phyloP scores from a whole-genome alignment of 2,797 vertebrate genomes.

The Selene dorsalis region DNA sequence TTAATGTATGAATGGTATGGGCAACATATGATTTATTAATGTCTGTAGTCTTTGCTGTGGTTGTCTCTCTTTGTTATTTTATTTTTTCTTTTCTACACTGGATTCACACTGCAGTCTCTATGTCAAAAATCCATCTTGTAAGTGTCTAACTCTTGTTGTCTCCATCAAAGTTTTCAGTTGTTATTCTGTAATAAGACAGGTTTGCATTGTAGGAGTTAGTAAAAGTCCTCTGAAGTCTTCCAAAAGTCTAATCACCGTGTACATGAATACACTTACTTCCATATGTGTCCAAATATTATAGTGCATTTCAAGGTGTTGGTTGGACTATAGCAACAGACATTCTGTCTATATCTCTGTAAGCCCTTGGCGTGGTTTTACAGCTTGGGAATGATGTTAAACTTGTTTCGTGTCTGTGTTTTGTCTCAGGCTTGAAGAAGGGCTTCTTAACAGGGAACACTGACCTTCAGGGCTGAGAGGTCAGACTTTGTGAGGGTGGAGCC shows the following conservation, averaged over 20 bases:
- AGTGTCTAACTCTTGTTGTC: neutral
- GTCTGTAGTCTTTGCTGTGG: neutral
- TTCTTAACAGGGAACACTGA: constrained; percentile 19
- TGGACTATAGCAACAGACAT: neutral
- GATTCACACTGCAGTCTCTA: neutral
- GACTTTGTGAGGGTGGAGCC: constrained; percentile 45
- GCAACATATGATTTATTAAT: neutral
- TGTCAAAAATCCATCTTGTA: constrained; percentile 18
- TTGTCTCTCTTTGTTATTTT: neutral
- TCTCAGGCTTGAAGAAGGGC: constrained; percentile 49
- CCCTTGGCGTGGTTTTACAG: constrained; percentile 34
- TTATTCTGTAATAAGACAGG: neutral
- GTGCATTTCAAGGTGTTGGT: neutral
- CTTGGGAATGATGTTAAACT: constrained; percentile 71
- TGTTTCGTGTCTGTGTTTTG: constrained; percentile 52
- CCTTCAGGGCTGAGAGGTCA: constrained; percentile 53
- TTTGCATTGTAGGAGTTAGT: no score
- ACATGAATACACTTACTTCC: neutral
- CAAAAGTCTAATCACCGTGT: neutral
- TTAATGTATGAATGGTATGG: neutral
- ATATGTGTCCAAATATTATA: neutral
- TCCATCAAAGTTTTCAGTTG: neutral
- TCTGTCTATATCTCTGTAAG: neutral
- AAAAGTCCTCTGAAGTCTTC: no score
- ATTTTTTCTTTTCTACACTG: neutral